Evolutionary conservation across 2,797 vertebrate genomes (phyloP).

Genomic region (Clarias fuscus): DNA sequence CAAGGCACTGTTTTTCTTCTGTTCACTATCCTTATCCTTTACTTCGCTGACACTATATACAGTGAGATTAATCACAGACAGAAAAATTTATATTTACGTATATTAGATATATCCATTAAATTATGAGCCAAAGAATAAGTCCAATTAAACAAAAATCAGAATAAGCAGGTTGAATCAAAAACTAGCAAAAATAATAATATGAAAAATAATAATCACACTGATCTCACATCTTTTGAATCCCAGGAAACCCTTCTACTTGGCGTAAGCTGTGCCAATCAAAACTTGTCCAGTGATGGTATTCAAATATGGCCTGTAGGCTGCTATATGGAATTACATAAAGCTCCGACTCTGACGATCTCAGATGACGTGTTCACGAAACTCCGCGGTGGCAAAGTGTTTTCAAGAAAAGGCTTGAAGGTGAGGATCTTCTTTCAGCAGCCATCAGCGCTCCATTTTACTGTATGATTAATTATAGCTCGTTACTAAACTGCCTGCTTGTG

Average conservation of each 20-base stretch:
- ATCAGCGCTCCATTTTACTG: conserved; percentile 72
- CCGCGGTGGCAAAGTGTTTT: conserved; percentile 60
- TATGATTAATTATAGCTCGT: conserved; percentile 79
- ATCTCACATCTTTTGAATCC: background rate
- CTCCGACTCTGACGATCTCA: conserved; percentile 58
- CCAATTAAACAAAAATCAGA: background rate
- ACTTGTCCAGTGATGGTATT: background rate
- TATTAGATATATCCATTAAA: background rate
- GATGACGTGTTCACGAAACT: conserved; percentile 63
- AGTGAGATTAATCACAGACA: background rate
- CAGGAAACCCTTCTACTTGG: background rate
- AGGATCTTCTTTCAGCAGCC: conserved; percentile 73
- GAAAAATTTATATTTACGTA: background rate
- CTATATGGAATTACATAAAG: conserved; percentile 58
- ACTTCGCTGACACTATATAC: background rate
- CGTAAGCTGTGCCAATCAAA: conserved; percentile 40
- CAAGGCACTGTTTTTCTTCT: background rate
- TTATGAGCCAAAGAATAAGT: background rate
- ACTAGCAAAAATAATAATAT: background rate
- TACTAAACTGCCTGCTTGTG: conserved; percentile 69
- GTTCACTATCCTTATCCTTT: background rate
- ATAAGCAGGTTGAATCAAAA: background rate
- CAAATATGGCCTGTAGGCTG: conserved; percentile 21
- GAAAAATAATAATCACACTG: background rate
- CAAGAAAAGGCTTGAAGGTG: conserved; percentile 55